Percentiles rank a stretch among this genome's conserved stretches.
Conservation (phyloP, 2,888 invertebrate genomes). For the Glaucopsyche alexis region DNA sequence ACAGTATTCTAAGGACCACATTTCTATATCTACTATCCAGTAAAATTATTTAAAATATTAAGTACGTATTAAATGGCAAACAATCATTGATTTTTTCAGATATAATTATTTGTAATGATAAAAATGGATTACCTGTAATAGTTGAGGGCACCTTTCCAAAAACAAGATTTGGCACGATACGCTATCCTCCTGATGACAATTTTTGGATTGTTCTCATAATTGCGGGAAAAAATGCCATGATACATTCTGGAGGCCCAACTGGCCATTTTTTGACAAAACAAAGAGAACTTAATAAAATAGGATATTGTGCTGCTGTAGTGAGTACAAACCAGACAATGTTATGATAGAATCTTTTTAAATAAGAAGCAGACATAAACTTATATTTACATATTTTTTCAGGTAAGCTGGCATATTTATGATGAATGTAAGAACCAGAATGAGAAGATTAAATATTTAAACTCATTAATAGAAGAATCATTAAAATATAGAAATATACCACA, state of each 20-base stretch:
- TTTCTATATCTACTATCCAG: background rate
- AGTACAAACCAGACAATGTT: slow-evolving; percentile 38
- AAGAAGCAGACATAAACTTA: background rate
- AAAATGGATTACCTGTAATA: slow-evolving; percentile 67
- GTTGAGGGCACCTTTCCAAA: slow-evolving; percentile 68
- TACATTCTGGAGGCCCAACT: slow-evolving; percentile 70
- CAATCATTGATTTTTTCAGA: slow-evolving; percentile 59
- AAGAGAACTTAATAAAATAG: slow-evolving; percentile 81
- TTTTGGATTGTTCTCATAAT: slow-evolving; percentile 80
- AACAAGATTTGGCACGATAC: slow-evolving; percentile 70
- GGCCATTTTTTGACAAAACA: slow-evolving; percentile 82
- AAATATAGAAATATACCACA: slow-evolving; percentile 36
- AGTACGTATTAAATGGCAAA: slow-evolving; percentile 3
- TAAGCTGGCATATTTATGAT: slow-evolving; percentile 73
- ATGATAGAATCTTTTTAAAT: background rate
- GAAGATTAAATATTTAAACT: slow-evolving; percentile 56
- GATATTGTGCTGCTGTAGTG: slow-evolving; percentile 81
- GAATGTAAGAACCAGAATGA: slow-evolving; percentile 50
- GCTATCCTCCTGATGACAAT: slow-evolving; percentile 55
- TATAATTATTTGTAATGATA: slow-evolving; percentile 81
- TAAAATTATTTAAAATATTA: background rate
- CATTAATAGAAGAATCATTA: slow-evolving; percentile 51
- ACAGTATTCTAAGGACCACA: background rate
- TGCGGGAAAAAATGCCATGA: slow-evolving; percentile 81
- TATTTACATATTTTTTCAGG: slow-evolving; percentile 54